Evolutionary conservation across 2,797 vertebrate species (phyloP).

Genomic region (Onychomys leucogaster): DNA sequence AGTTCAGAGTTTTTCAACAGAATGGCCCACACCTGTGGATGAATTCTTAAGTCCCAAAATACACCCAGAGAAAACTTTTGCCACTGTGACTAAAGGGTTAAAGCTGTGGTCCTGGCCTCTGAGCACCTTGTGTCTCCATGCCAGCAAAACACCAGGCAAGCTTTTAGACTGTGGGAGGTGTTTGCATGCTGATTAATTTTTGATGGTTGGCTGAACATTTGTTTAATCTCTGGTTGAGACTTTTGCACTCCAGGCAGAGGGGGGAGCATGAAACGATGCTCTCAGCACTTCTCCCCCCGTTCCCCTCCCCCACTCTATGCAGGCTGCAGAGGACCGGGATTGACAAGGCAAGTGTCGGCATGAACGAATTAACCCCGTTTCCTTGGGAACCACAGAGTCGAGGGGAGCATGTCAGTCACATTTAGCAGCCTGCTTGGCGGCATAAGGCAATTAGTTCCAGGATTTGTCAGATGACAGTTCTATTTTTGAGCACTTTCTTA

Average conservation of each 20-base stretch:
- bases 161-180: not conserved
- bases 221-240: constrained; percentile 54
- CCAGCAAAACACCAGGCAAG: not conserved
- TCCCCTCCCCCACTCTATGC: not conserved
- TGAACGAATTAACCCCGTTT: constrained; percentile 68
- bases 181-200: constrained; percentile 51
- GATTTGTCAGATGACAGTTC: constrained; percentile 73
- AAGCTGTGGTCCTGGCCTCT: not conserved
- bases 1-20: not conserved
- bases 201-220: constrained; percentile 65
- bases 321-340: not conserved
- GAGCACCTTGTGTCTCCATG: not conserved
- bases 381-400: constrained; percentile 73
- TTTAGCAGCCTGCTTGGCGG: constrained; percentile 38
- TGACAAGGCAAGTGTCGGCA: constrained; percentile 35
- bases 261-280: not conserved
- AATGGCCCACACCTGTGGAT: not conserved
- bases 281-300: constrained; percentile 12
- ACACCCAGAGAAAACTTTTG: not conserved
- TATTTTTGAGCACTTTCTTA: constrained; percentile 77
- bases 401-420: constrained; percentile 59
- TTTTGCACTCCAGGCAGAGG: constrained; percentile 1
- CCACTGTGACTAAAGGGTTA: not conserved
- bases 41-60: constrained; percentile 17
- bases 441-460: constrained; percentile 73